These are phyloP conservation scores for Stenodema calcarata DNA, from an alignment of 2,888 invertebrate species.

Conservation along the genomic window DNA sequence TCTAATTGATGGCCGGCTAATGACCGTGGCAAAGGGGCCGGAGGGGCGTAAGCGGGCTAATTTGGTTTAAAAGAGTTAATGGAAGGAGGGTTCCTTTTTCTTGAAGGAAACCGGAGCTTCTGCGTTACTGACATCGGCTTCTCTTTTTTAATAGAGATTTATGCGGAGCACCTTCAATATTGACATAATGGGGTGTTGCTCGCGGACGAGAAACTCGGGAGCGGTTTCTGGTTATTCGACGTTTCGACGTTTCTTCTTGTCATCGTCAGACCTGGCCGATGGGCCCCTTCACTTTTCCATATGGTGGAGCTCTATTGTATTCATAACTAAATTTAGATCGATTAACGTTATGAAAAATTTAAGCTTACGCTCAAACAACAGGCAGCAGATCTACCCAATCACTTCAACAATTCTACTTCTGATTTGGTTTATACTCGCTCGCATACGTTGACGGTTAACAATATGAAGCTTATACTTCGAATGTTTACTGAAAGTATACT, in stretches of 20 bases:
- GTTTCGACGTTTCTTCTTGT: not conserved
- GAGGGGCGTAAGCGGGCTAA: not conserved
- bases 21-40: not conserved
- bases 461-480: too few species aligned
- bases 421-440: too few species aligned
- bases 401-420: too few species aligned
- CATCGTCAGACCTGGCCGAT: not conserved
- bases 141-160: not conserved
- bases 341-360: too few species aligned
- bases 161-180: not conserved
- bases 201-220: not conserved
- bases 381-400: too few species aligned
- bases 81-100: slow-evolving; percentile 1
- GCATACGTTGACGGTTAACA: too few species aligned
- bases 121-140: not conserved
- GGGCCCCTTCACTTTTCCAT: not conserved
- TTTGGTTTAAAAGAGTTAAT: not conserved
- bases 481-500: too few species aligned
- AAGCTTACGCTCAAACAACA: too few species aligned
- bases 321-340: too few species aligned
- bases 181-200: not conserved
- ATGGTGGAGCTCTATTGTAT: too few species aligned
- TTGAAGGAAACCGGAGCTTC: not conserved
- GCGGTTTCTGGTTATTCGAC: not conserved
- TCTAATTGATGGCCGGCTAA: slow-evolving; percentile 19